Base-by-base conservation (phyloP, 64 coral and sea anemone species). In the Cladopsammia gracilis region DNA sequence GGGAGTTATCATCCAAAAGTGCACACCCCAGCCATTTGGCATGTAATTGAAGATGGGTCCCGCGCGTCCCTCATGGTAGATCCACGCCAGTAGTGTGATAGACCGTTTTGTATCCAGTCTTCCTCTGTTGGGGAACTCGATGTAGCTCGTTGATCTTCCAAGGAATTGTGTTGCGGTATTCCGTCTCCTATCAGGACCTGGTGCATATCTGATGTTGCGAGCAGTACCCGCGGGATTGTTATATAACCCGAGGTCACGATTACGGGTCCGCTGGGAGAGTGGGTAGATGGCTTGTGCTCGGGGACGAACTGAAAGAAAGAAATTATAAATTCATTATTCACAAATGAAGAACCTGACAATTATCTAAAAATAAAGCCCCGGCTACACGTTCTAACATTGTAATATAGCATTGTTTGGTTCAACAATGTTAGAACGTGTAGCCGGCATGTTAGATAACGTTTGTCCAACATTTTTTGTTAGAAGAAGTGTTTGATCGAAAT, bases 1-100 rank as follows among this genome's bases (percentile, higher is more conserved):
- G 15, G 80, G 71, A 9, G 53, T 22, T 0, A 52, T 53, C 51
- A 90, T 68, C 95, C 95, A 96, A 7, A 96, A 70, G 62, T 96
- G 95, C 23, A 96, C 91, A 6, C 95, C 95, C 79, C 87, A 87
- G 52, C 95, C 95, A 25, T 74, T 53, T 19, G 80, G 82, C 64
- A 80, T 26, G 66, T 96, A 96, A 44, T 96, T 93, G 26, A 96
- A 81, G 52, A 91, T 90, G 0, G 95, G 95, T 20, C 95, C 95
- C 44, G 86, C 34, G 3, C 45, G 71, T 16, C 90, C 90, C 26
- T 65, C 34, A 25, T 62, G 79, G 15, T 48, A 83, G 19, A 83
- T 83, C 79, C 79, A 83, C 1, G 79, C 79, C 18, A 62, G 48
- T 14, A 83, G 44, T 43, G 79, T 65, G 18, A 83, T 83, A 59